Conservation (phyloP, 2,113 vertebrate species). For the Irena cyanogastra region DNA sequence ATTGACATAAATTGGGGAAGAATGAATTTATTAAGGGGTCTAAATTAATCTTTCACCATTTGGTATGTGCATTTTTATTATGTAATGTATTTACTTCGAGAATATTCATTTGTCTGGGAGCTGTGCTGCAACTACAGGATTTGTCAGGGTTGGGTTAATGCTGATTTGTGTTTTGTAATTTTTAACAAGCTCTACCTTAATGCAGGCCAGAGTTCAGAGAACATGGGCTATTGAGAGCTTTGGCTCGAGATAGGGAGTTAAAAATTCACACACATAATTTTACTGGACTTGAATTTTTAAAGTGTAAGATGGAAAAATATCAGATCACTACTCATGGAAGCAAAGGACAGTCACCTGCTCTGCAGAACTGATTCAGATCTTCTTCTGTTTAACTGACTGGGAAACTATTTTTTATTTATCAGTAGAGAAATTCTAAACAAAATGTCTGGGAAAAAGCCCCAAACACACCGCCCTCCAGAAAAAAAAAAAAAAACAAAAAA, state of each 20-base stretch:
- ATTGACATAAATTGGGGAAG: conserved; percentile 61
- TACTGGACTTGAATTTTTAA: neutral
- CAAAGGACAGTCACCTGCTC: neutral
- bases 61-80: conserved; percentile 61
- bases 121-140: neutral
- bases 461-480: fast-evolving
- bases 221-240: neutral
- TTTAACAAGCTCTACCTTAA: neutral
- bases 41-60: conserved; percentile 45
- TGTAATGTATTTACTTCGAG: conserved; percentile 4
- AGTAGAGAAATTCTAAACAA: neutral
- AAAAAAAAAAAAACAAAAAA: no score
- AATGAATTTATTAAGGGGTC: conserved; percentile 51
- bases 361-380: neutral
- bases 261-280: neutral
- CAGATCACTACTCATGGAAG: neutral
- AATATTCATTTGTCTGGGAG: conserved; percentile 34
- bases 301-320: neutral
- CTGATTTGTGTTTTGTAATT: neutral
- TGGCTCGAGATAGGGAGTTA: neutral
- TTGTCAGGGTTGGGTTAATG: neutral
- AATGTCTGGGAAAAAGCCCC: fast-evolving
- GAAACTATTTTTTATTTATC: neutral
- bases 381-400: neutral
- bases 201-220: neutral